Conservation (phyloP, 1,140 invertebrate genomes). For the Trinorchestia longiramus region DNA sequence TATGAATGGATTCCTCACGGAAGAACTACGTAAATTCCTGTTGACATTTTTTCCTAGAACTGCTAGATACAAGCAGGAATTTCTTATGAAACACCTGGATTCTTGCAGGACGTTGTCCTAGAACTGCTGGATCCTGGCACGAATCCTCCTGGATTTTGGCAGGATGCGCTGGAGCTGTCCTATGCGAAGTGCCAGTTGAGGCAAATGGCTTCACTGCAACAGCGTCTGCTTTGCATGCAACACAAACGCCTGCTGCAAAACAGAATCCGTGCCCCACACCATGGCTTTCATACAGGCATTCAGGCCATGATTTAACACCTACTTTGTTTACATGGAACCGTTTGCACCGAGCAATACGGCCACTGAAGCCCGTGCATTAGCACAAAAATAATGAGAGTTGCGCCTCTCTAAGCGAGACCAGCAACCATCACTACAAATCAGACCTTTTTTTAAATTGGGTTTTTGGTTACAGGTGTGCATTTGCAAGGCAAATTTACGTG, state of each 20-base stretch:
- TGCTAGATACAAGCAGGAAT: background rate
- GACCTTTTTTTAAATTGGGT: background rate
- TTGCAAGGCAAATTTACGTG: background rate
- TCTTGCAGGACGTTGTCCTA: background rate
- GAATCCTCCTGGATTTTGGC: background rate
- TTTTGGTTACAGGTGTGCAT: background rate
- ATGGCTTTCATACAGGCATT: background rate
- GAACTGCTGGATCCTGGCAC: background rate
- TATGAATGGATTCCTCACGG: too few relatives aligned
- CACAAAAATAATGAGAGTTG: background rate
- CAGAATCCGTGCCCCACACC: background rate
- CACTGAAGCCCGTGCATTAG: conserved; percentile 14
- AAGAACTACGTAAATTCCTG: too few relatives aligned
- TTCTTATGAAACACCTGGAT: background rate
- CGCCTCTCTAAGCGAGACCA: background rate
- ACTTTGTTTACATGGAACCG: conserved; percentile 27
- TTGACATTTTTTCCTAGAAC: too few relatives aligned
- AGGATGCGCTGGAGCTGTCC: background rate
- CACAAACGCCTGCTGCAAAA: background rate
- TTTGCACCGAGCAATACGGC: background rate
- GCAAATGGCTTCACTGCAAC: background rate
- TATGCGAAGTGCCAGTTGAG: background rate
- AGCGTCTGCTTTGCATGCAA: background rate
- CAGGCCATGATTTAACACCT: conserved; percentile 19
- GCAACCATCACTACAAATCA: background rate